Base-by-base conservation (phyloP, 2,888 invertebrate species). In the Cinara cedri region DNA sequence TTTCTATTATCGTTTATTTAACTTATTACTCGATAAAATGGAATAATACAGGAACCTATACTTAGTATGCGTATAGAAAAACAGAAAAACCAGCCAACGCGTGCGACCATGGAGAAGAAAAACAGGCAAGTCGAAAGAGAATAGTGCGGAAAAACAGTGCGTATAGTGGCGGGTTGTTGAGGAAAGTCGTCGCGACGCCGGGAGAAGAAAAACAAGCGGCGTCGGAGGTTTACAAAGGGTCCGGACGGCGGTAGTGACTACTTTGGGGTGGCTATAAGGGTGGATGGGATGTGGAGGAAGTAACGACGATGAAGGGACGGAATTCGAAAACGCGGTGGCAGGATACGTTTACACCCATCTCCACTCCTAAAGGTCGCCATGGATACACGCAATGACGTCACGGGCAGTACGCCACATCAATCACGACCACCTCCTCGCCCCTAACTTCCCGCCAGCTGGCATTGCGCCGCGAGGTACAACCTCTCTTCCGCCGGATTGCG, bases 361-460 rank as follows among this genome's bases (percentile, higher is more conserved):
- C 68, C 34, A 0, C 51, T 21, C 16, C 51, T 34, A 34, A 34
- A 6, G 66, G 78, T 78, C 49, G 34, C 68, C 60, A 78, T 78
- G 60, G 78, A 78, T 78, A 78, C 78, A 70, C 60, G 68, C 78
- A 78, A 78, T 78, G 78, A 78, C 78, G 78, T 78, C 78, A 78
- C 68, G 46, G 60, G 68, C 76, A 51, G 21, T 78, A 54, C 76
- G 76, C 76, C 76, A 70, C 76, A 78, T 78, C 76, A 78, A 78
- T 78, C 76, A 78, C 76, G 49, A 34, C 76, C 60, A 24, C 44
- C 66, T 44, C 34, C 6, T 34, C 66, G 46, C 66, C 63, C 34
- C 34, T 6, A 3, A 34, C 34, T 3, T 6, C 34, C 63, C 49
- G 72, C 26, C 62, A 34, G 34, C 3, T 34, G 34, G 34, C 34